Evolutionary conservation across 2,797 vertebrate genomes (phyloP).

Genomic region (Tragopan temminckii): DNA sequence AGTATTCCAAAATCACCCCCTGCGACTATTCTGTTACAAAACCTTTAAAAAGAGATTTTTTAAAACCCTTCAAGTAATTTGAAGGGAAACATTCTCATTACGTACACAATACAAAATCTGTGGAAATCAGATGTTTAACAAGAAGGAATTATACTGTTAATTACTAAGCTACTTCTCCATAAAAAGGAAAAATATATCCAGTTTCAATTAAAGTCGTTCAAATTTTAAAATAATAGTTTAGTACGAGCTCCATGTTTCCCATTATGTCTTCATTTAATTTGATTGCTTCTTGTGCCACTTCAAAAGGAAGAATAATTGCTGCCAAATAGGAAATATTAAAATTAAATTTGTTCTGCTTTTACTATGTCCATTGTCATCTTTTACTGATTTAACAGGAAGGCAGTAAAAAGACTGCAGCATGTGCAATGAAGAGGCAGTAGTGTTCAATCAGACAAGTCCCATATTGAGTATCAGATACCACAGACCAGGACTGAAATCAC

Average conservation of each 20-base stretch:
- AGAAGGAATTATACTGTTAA: slow-evolving; percentile 68
- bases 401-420: slow-evolving; percentile 85
- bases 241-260: slow-evolving; percentile 70
- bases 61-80: slow-evolving; percentile 44
- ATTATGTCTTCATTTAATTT: slow-evolving; percentile 83
- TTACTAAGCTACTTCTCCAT: slow-evolving; percentile 75
- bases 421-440: slow-evolving; percentile 88
- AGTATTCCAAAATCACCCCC: slow-evolving; percentile 34
- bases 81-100: slow-evolving; percentile 47
- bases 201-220: slow-evolving; percentile 78
- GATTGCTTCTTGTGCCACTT: slow-evolving; percentile 81
- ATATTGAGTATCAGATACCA: slow-evolving; percentile 97
- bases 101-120: slow-evolving; percentile 62
- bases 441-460: slow-evolving; percentile 92
- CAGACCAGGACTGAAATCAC: slow-evolving; percentile 93
- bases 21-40: slow-evolving; percentile 50
- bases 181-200: slow-evolving; percentile 78
- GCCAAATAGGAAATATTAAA: slow-evolving; percentile 86
- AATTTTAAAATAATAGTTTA: slow-evolving; percentile 78
- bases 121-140: slow-evolving; percentile 71
- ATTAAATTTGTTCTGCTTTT: slow-evolving; percentile 84
- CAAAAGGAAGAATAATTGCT: slow-evolving; percentile 83
- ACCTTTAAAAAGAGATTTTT: slow-evolving; percentile 58
- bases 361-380: slow-evolving; percentile 83
- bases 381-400: slow-evolving; percentile 93